Percentiles rank a stretch among this genome's conserved stretches.
Evolutionary conservation across 53 echinoderm and acorn worm genomes (phyloP).

Genomic region (Echinometra lucunter): DNA sequence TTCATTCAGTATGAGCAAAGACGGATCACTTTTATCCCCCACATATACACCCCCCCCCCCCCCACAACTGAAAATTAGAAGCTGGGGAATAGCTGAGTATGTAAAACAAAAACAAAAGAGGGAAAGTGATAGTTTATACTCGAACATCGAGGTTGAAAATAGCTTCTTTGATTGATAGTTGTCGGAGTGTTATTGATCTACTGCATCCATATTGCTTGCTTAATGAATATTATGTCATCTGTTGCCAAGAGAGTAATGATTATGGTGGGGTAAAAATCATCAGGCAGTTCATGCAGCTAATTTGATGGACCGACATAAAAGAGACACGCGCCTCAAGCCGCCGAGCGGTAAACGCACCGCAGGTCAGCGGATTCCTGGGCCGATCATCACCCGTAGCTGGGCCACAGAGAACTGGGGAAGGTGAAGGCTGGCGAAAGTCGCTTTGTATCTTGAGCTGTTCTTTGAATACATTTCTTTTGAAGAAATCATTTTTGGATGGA

Average conservation of each 20-base stretch:
- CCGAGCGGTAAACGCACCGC: background rate
- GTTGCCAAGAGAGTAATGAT: slow-evolving; percentile 44
- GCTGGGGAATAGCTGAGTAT: slow-evolving; percentile 8
- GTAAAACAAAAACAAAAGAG: background rate
- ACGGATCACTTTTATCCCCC: background rate
- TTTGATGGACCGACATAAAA: slow-evolving; percentile 39
- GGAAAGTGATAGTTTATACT: background rate
- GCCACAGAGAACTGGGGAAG: background rate
- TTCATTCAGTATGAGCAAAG: slow-evolving; percentile 31
- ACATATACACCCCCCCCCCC: background rate
- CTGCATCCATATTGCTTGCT: background rate
- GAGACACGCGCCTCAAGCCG: slow-evolving; percentile 10
- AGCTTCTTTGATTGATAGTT: slow-evolving; percentile 35
- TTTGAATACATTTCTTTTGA: background rate
- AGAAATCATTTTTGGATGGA: background rate
- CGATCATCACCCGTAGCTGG: background rate
- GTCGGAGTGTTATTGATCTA: slow-evolving; percentile 20
- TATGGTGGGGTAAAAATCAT: background rate
- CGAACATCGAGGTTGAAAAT: background rate
- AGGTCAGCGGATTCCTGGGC: background rate
- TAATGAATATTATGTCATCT: slow-evolving; percentile 64
- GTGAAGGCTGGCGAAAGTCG: background rate
- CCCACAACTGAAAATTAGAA: background rate
- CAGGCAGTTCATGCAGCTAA: slow-evolving; percentile 46
- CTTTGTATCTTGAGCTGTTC: background rate